These are phyloP conservation scores for Pristionchus japonicus DNA, from an alignment of 2,888 invertebrate species.

Conservation along the genomic window DNA sequence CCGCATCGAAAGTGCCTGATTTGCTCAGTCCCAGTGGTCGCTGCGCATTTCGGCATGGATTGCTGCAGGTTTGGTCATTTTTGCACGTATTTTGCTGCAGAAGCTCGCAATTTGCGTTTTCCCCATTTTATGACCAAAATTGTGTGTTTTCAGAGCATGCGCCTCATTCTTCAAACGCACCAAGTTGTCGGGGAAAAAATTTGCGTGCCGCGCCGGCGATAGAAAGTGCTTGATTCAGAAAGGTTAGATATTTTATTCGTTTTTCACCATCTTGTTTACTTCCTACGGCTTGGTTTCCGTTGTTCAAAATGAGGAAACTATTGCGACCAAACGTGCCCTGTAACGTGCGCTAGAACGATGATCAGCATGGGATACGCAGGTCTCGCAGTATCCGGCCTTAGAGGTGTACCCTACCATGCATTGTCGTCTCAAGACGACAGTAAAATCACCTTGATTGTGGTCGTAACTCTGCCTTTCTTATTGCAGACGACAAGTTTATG, in stretches of 20 bases:
- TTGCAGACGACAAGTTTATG: conserved; percentile 18
- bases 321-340: no score
- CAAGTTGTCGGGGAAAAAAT: neutral
- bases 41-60: conserved; percentile 18
- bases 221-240: neutral
- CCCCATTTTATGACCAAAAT: no score
- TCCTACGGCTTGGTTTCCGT: no score
- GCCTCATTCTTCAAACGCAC: conserved; percentile 15
- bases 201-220: neutral
- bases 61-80: conserved; percentile 9
- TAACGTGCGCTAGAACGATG: no score
- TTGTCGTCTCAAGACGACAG: no score
- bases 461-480: neutral
- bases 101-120: no score
- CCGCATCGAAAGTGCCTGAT: neutral
- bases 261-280: no score
- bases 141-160: conserved; percentile 27
- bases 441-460: no score
- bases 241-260: neutral
- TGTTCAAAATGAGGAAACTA: no score
- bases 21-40: neutral
- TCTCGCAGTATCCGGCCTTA: no score
- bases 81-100: neutral
- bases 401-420: no score
- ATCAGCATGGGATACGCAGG: no score